Conservation (phyloP, 2,888 invertebrate species). For the Morpho helenor region DNA sequence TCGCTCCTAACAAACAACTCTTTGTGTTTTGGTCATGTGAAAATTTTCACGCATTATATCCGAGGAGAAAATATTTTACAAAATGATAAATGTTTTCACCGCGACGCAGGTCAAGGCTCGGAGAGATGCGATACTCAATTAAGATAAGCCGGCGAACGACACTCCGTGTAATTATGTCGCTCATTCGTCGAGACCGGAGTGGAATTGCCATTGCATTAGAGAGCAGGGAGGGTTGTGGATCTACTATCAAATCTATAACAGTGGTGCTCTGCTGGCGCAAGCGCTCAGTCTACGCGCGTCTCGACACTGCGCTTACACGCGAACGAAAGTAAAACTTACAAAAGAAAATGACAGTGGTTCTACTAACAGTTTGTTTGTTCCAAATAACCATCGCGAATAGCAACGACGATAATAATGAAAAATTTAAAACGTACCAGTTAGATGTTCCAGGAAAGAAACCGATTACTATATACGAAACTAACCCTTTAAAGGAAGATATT, state of each 20-base stretch:
- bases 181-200: constrained; percentile 73
- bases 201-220: constrained; percentile 70
- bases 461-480: constrained; percentile 79
- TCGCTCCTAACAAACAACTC: constrained; percentile 6
- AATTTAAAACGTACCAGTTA: constrained; percentile 72
- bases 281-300: constrained; percentile 67
- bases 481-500: constrained; percentile 36
- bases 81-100: constrained; percentile 71
- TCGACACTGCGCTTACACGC: constrained; percentile 56
- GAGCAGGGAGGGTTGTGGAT: constrained; percentile 71
- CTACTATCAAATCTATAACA: constrained; percentile 75
- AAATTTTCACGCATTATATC: constrained; percentile 52
- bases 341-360: constrained; percentile 67
- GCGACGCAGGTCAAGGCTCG: constrained; percentile 65
- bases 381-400: constrained; percentile 46
- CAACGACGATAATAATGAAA: constrained; percentile 46
- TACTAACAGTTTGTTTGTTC: constrained; percentile 51
- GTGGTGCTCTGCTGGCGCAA: constrained; percentile 45
- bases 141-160: constrained; percentile 68
- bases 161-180: constrained; percentile 72
- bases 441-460: constrained; percentile 78
- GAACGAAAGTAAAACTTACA: constrained; percentile 64
- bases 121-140: constrained; percentile 69
- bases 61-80: constrained; percentile 60
- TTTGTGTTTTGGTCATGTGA: constrained; percentile 28